A percentile compares a stretch with the other conserved stretches of the same genome.
Evolutionary conservation across 2,113 vertebrate species (phyloP).

Genomic region (Campylorhamphus procurvoides): DNA sequence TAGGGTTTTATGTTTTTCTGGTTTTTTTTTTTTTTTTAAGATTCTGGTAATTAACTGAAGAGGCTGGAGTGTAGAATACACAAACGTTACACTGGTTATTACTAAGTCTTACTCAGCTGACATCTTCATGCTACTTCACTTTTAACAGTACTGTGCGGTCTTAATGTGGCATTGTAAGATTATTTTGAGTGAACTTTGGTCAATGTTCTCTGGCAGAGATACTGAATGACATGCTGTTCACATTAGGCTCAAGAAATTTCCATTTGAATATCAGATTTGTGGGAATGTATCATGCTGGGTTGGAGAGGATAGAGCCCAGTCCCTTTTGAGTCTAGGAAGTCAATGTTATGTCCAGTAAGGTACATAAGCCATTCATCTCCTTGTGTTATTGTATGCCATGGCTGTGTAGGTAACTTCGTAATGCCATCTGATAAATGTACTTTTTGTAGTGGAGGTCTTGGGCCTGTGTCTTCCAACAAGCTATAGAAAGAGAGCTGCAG

Average conservation of each 20-base stretch:
- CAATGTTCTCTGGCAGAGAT: background rate
- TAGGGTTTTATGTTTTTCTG: background rate
- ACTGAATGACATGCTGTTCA: background rate
- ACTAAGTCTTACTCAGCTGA: background rate
- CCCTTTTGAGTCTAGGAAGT: background rate
- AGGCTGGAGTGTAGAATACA: background rate
- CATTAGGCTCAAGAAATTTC: background rate
- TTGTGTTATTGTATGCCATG: fast-evolving
- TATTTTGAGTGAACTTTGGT: background rate
- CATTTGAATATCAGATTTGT: background rate
- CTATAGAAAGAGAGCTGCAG: background rate
- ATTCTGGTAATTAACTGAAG: background rate
- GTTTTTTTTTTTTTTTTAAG: background rate
- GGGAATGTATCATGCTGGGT: background rate
- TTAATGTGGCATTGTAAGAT: background rate
- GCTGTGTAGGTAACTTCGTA: background rate
- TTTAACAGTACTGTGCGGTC: background rate
- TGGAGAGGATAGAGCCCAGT: background rate
- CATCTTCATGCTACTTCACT: background rate
- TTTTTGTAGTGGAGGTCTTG: background rate
- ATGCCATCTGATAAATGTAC: background rate
- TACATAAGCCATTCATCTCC: background rate
- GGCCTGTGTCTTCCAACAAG: background rate
- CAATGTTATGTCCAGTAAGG: background rate
- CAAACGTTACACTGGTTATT: background rate